These are phyloP conservation scores for Ceyx cyanopectus DNA, from an alignment of 2,113 vertebrate genomes.

Conservation along the genomic window DNA sequence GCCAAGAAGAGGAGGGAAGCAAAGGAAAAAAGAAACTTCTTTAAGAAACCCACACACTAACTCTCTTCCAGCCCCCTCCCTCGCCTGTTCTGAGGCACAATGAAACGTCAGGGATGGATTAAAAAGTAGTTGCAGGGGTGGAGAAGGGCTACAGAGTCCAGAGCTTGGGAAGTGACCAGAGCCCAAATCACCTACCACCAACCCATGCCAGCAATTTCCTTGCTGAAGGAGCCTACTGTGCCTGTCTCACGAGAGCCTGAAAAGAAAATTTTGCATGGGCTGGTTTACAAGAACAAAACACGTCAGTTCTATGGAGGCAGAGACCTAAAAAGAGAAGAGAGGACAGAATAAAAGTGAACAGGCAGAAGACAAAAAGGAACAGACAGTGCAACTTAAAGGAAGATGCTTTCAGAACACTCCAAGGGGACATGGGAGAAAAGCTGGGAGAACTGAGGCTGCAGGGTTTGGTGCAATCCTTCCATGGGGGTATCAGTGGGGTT, in stretches of 20 bases:
- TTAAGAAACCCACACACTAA: background rate
- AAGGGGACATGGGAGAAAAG: background rate
- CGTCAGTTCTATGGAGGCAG: background rate
- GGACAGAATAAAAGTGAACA: background rate
- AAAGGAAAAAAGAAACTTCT: background rate
- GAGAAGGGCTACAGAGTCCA: background rate
- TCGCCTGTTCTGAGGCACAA: background rate
- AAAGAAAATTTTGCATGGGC: conserved; percentile 30
- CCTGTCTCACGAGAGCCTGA: background rate
- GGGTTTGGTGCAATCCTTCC: background rate
- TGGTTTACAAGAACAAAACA: conserved; percentile 20
- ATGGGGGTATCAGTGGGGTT: background rate
- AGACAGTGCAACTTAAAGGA: background rate
- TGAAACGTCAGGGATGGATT: background rate
- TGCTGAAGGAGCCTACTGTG: background rate
- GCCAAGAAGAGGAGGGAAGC: background rate
- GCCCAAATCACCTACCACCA: background rate
- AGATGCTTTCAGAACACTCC: background rate
- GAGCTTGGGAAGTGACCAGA: conserved; percentile 31
- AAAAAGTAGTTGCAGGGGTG: background rate
- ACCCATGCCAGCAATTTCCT: background rate
- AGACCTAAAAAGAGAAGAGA: background rate
- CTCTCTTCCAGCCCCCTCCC: background rate
- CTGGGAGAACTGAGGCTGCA: background rate
- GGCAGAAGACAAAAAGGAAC: background rate